Evolutionary conservation across 2,797 vertebrate genomes (phyloP).

Genomic region (Squalus acanthias): DNA sequence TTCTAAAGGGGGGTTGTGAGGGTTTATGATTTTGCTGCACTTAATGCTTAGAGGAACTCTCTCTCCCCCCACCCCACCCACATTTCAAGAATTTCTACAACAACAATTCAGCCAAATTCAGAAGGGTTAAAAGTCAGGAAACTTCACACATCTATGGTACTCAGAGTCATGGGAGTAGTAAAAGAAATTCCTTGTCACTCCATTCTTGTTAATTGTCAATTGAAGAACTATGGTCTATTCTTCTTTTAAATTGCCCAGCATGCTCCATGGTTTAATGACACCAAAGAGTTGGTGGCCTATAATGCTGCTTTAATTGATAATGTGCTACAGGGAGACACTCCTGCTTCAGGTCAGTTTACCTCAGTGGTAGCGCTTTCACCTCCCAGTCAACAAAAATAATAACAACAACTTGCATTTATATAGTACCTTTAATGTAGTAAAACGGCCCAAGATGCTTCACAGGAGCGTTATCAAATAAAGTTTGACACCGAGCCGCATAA

Average conservation of each 20-base stretch:
- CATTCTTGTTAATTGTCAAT: not conserved
- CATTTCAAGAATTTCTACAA: not conserved
- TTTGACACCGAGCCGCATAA: too few relatives aligned
- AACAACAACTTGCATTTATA: too few relatives aligned
- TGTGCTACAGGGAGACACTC: not conserved
- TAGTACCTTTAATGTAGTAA: too few relatives aligned
- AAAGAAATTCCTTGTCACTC: not conserved
- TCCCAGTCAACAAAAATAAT: too few relatives aligned
- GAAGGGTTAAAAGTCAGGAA: not conserved
- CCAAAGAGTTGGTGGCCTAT: not conserved
- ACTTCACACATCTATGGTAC: not conserved
- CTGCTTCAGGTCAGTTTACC: not conserved
- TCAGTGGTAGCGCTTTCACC: too few relatives aligned
- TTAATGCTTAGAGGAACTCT: not conserved
- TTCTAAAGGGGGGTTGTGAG: not conserved
- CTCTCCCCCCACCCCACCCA: not conserved
- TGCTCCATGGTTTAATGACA: not conserved
- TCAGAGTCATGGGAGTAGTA: too few relatives aligned
- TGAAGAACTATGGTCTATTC: not conserved
- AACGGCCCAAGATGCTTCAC: too few relatives aligned
- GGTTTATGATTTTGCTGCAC: not conserved
- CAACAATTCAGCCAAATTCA: not conserved
- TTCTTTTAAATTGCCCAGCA: not conserved
- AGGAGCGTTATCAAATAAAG: too few relatives aligned
- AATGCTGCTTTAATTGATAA: not conserved